Conservation (phyloP, 2,888 invertebrate species). For the Allacma fusca region DNA sequence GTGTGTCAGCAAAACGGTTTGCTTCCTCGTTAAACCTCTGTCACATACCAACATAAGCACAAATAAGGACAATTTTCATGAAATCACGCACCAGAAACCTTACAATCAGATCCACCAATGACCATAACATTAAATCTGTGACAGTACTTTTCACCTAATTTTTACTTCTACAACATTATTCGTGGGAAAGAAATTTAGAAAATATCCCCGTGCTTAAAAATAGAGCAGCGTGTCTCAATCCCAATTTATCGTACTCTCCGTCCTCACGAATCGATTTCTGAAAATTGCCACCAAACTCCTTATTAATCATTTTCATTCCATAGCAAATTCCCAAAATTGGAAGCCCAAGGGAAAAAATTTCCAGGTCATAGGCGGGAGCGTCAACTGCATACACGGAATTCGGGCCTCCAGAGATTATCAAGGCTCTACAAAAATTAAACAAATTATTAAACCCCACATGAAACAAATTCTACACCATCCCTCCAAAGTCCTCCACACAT, state of each 20-base stretch:
- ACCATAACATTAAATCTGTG: no score
- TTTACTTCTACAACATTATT: no score
- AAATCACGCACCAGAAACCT: background rate
- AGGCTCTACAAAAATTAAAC: conserved; percentile 71
- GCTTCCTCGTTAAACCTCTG: conserved; percentile 85
- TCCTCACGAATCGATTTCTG: no score
- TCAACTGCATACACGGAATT: conserved; percentile 94
- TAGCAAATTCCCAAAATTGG: conserved; percentile 96
- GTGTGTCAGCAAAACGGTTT: conserved; percentile 93
- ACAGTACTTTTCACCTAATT: no score
- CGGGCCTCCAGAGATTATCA: conserved; percentile 98
- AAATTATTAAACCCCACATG: no score
- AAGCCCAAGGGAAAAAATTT: conserved; percentile 92
- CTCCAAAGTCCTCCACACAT: no score
- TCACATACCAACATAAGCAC: no score
- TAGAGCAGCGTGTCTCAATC: conserved; percentile 83
- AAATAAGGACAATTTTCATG: conserved; percentile 26
- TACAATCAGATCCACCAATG: background rate
- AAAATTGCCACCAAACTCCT: no score
- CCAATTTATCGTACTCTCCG: conserved; percentile 92
- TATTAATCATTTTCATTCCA: conserved; percentile 99
- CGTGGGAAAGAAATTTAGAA: no score
- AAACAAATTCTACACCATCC: no score
- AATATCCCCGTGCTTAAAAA: conserved; percentile 93
- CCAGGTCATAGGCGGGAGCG: conserved; percentile 92